A percentile compares a stretch with the other conserved stretches of the same genome.
Evolutionary conservation across 37 sponge, comb jelly and placozoan genomes (phyloP).

Genomic region (Diacarnus erythraeanus): DNA sequence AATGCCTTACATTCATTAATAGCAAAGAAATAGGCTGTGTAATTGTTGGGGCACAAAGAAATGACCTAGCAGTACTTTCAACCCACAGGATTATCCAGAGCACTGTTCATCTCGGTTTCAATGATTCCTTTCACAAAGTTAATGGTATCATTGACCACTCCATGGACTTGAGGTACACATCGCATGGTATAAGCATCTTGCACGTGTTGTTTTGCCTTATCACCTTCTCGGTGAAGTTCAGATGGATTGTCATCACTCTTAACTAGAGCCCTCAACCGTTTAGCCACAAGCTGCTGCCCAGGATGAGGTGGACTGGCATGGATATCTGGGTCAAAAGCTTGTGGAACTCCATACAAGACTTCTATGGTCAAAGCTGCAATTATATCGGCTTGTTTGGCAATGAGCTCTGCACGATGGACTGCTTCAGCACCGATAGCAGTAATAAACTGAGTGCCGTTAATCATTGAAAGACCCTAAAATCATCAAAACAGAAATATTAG

Average conservation of each 20-base stretch:
- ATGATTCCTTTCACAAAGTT: slow-evolving; percentile 80
- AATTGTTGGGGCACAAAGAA: too few species aligned
- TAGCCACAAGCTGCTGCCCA: slow-evolving; percentile 87
- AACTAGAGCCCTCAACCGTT: slow-evolving; percentile 75
- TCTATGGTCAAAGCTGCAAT: slow-evolving; percentile 88
- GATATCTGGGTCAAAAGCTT: slow-evolving; percentile 79
- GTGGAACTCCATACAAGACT: slow-evolving; percentile 70
- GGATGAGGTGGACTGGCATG: slow-evolving; percentile 79
- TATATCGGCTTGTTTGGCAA: slow-evolving; percentile 83
- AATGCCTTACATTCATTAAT: too few species aligned
- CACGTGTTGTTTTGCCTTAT: slow-evolving; percentile 55
- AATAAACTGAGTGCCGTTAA: slow-evolving; percentile 98
- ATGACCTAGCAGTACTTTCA: too few species aligned
- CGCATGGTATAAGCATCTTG: slow-evolving; percentile 94
- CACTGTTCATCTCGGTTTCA: slow-evolving; percentile 94
- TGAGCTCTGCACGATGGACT: slow-evolving; percentile 48
- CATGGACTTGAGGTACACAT: slow-evolving; percentile 87
- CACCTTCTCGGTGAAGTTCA: slow-evolving; percentile 77
- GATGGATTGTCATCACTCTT: slow-evolving; percentile 82
- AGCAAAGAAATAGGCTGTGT: too few species aligned
- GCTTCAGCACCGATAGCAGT: slow-evolving; percentile 86
- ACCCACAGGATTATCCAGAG: slow-evolving; percentile 93
- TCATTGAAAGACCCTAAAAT: slow-evolving; percentile 76
- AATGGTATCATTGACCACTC: slow-evolving; percentile 87
- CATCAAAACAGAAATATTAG: too few species aligned